Evolutionary conservation across 2,888 invertebrate genomes (phyloP), one percentile per base, ranked within the genome.

Genomic region (Agrochola macilenta): DNA sequence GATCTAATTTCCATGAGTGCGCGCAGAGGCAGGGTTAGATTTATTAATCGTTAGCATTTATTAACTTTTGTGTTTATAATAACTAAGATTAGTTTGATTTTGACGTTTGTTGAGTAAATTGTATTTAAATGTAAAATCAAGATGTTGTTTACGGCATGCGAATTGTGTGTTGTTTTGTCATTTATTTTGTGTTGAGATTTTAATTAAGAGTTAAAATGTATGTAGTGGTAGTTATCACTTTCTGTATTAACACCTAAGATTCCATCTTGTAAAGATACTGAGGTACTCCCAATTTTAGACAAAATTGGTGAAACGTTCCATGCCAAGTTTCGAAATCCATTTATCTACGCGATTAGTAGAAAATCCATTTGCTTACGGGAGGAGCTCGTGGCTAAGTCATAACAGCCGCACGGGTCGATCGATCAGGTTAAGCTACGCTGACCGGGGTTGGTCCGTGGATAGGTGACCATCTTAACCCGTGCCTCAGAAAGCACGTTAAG

Each of bases 1-100:
- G 96, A 96, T 96, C 96, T 96, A 96, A 96, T 96, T 96, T 96
- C 96, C 96, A 96, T 96, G 96, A 95, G 96, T 91, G 84, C 88
- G 92, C 95, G 95, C 94, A 91, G 91, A 93, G 90, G 92, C 90
- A 93, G 79, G 96, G 95, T 95, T 95, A 93, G 91, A 91, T 94
- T 94, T 94, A 95, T 95, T 95, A 94, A 94, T 91, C 94, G 93
- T 94, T 93, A 92, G 91, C 94, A 95, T 96, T 95, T 95, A 96
- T 95, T 96, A 95, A 95, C 93, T 94, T 87, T 93, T 89, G 90
- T 89, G 90, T 90, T 89, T 89, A n/a, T n/a, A n/a, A n/a, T n/a
- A 92, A 92, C 90, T 84, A 90, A 93, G 93, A 95, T 96, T 95
- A 96, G 96, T 96, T 77, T 93, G 93, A 94, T 93, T 93, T 91